These are phyloP conservation scores for Macroglossus sobrinus DNA, from an alignment of 2,113 vertebrate species.

Conservation along the genomic window DNA sequence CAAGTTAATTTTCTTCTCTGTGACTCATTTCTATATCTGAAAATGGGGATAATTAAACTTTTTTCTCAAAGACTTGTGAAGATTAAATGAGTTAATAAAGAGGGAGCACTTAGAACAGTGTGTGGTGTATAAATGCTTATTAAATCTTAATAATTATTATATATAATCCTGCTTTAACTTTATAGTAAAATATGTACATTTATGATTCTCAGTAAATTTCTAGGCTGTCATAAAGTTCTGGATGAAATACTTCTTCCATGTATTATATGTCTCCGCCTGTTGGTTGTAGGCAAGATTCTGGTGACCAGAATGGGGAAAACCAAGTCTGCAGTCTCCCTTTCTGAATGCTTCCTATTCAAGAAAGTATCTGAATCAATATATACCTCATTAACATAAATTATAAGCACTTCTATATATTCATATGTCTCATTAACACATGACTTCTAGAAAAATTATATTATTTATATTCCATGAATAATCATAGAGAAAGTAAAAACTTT, in stretches of 20 bases:
- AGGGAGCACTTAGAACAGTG: background rate
- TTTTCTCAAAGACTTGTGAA: background rate
- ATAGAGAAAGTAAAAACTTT: background rate
- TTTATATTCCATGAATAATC: conserved; percentile 8
- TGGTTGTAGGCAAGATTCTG: background rate
- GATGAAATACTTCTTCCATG: background rate
- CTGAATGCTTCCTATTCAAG: background rate
- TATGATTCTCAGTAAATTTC: background rate
- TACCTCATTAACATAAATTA: background rate
- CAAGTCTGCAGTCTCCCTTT: background rate
- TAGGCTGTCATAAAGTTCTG: background rate
- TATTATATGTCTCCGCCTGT: background rate
- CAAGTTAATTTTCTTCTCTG: background rate
- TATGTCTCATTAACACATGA: background rate
- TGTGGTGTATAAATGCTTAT: background rate
- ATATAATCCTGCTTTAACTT: background rate
- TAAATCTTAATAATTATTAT: background rate
- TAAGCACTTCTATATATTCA: background rate
- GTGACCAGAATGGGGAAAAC: background rate
- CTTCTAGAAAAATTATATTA: background rate
- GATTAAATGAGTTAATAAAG: conserved; percentile 8
- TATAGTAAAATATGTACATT: background rate
- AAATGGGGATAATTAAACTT: conserved; percentile 5
- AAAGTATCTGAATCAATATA: background rate
- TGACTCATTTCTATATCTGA: conserved; percentile 7